Evolutionary conservation across 2,797 vertebrate genomes (phyloP).

Genomic region (Cuculus canorus): DNA sequence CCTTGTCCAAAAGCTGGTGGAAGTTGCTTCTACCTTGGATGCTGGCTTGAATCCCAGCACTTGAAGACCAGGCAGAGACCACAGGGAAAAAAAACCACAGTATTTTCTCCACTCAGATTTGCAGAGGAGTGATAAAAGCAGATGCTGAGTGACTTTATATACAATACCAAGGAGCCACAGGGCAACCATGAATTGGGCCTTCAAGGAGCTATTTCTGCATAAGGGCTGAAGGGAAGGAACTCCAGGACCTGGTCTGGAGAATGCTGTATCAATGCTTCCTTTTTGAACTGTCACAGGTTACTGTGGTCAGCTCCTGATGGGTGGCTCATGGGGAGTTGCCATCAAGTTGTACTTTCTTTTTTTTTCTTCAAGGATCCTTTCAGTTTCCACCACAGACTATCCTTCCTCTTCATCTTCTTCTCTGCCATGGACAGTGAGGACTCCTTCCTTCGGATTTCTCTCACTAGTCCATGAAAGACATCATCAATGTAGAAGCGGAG

Average conservation of each 20-base stretch:
- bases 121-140: background rate
- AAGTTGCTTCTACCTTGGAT: background rate
- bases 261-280: constrained; percentile 5
- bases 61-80: background rate
- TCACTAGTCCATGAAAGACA: constrained; percentile 76
- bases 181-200: background rate
- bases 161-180: constrained; percentile 8
- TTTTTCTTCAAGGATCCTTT: constrained; percentile 78
- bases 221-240: background rate
- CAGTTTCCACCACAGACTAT: constrained; percentile 76
- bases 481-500: constrained; percentile 78
- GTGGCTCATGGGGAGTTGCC: background rate
- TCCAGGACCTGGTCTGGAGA: constrained; percentile 2
- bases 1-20: background rate
- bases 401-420: constrained; percentile 76
- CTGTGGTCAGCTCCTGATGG: constrained; percentile 3
- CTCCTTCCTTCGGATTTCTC: constrained; percentile 77
- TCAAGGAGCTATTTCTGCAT: constrained; percentile 22
- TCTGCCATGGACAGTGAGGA: constrained; percentile 52
- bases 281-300: constrained; percentile 16
- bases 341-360: constrained; percentile 71
- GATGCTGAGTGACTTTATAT: background rate
- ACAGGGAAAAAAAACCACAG: background rate
- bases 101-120: background rate
- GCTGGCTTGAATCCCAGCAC: background rate